Base-by-base conservation (phyloP, 2,113 vertebrate species). In the Odocoileus hemionus region DNA sequence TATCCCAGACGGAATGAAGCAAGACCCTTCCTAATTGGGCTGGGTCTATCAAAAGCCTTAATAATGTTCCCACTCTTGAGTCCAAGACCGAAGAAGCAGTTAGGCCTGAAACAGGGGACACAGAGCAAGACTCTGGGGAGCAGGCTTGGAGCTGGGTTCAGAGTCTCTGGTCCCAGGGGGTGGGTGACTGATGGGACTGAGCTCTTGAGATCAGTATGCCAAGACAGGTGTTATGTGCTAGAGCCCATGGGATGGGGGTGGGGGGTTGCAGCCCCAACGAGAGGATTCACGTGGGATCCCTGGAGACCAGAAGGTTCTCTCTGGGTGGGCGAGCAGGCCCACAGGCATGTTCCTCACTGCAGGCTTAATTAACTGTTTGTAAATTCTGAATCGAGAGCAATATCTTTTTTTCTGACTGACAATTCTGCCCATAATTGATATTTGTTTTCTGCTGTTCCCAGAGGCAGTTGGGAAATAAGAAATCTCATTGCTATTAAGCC, bases 211-310 rank as follows among this genome's bases (percentile, higher is more conserved):
- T 14, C 80, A 33, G 19, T 33, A 60, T 14, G 26, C 50, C 85
- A 13, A 19, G 30, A 14, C 3, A 28, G 13, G 33, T 33, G 0
- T 11, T 6, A 21, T 10, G 13, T 3, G 15, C 78, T 14, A 21
- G 0, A 1, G 9, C 47, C 85, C 39, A 4, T 5, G 1, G 23
- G 25, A 0, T 2, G 7, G 17, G 1, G 54, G 0, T 2, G 1
- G 23, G 0, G 43, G 6, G 13, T 12, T 17, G 21, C 25, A 61
- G 43, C 43, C n/a, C 60, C 19, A 1, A 54, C 45, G 67, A 52
- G 26, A 15, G 28, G 45, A 13, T 1, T 54, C 52, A 1, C 1
- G 2, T 10, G 33, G 11, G 33, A 6, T 17, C 33, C 30, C 4
- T 8, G 19, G 70, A n/a, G 47, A 26, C 23, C 23, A 76, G 39